Evolutionary conservation across 2,888 invertebrate species (phyloP).

Genomic region (Nasonovia ribisnigri): DNA sequence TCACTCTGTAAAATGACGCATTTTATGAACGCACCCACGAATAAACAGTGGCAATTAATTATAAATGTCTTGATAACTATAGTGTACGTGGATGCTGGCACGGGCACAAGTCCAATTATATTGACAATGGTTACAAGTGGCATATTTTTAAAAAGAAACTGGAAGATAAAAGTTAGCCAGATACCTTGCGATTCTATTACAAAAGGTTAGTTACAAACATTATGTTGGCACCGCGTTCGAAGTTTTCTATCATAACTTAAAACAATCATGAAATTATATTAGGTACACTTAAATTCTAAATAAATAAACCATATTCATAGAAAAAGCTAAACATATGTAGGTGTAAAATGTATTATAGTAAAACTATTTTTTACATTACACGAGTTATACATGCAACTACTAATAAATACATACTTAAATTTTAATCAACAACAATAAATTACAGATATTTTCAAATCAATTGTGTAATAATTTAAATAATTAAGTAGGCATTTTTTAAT

Average conservation of each 20-base stretch:
- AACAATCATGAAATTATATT: too few relatives aligned
- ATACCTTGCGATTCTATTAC: conserved; percentile 82
- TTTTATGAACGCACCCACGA: too few relatives aligned
- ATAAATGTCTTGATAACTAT: conserved; percentile 67
- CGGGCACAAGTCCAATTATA: conserved; percentile 82
- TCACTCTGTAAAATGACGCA: not conserved
- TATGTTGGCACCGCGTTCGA: too few relatives aligned
- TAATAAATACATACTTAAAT: not conserved
- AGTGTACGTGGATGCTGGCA: conserved; percentile 89
- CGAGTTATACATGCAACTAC: not conserved
- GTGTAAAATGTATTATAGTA: too few relatives aligned
- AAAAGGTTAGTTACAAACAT: conserved; percentile 73
- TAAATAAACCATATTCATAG: too few relatives aligned
- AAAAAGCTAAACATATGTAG: too few relatives aligned
- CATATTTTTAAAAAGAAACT: conserved; percentile 78
- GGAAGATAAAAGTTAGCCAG: conserved; percentile 86
- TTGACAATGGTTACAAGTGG: conserved; percentile 87
- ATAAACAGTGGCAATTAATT: not conserved
- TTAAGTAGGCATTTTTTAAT: not conserved
- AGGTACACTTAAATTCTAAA: too few relatives aligned
- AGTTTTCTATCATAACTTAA: too few relatives aligned
- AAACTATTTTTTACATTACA: too few relatives aligned
- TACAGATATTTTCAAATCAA: not conserved
- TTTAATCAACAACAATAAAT: not conserved
- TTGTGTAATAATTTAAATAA: not conserved